A percentile compares a stretch with the other conserved stretches of the same genome.
Evolutionary conservation across 2,888 invertebrate species (phyloP).

Genomic region (Bembecia ichneumoniformis): DNA sequence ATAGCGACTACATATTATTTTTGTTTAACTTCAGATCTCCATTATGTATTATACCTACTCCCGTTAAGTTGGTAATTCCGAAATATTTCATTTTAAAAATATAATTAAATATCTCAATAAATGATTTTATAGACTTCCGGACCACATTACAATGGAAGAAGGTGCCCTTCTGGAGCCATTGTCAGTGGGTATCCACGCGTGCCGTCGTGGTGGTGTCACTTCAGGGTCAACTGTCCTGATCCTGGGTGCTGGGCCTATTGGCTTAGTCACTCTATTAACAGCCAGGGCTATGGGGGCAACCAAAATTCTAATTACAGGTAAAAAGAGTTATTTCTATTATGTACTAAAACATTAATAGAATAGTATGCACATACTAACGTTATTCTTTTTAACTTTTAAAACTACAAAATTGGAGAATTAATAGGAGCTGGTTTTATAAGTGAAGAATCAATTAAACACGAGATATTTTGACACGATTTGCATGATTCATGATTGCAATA

Average conservation of each 20-base stretch:
- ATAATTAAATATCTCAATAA: neutral
- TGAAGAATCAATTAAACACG: too few species aligned
- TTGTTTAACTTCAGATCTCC: too few species aligned
- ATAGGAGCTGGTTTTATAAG: neutral
- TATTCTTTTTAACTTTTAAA: too few species aligned
- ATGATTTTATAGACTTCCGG: slow-evolving; percentile 78
- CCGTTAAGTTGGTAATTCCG: slow-evolving; percentile 6
- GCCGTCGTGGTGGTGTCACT: slow-evolving; percentile 83
- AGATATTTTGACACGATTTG: too few species aligned
- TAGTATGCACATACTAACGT: too few species aligned
- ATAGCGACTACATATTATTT: too few species aligned
- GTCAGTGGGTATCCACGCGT: slow-evolving; percentile 94
- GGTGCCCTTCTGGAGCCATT: slow-evolving; percentile 95
- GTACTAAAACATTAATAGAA: too few species aligned
- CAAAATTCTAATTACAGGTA: slow-evolving; percentile 83
- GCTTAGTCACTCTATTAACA: slow-evolving; percentile 82
- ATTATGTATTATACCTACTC: neutral
- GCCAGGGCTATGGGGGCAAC: slow-evolving; percentile 91
- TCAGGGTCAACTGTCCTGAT: slow-evolving; percentile 82
- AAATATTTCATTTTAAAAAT: too few species aligned
- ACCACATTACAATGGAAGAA: slow-evolving; percentile 91
- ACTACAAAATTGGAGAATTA: too few species aligned
- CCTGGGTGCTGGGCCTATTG: slow-evolving; percentile 91
- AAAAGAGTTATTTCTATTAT: neutral
- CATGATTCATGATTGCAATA: too few species aligned